Conservation (phyloP, 2,888 invertebrate genomes). For the Rhamphomyia laevipes region DNA sequence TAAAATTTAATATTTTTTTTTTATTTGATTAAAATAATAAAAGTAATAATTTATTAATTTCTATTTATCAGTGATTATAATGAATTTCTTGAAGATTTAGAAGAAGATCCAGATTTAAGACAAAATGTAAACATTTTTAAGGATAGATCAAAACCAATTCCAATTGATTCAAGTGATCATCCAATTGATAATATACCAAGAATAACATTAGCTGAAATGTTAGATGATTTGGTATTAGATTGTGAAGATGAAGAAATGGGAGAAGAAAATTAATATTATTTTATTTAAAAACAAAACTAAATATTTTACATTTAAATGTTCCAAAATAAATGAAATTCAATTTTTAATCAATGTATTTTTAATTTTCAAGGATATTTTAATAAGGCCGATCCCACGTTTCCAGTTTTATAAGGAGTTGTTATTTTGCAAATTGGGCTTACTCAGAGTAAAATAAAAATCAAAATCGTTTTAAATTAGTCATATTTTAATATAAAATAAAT, state of each 20-base stretch:
- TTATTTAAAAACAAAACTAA: not conserved
- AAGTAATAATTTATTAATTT: constrained; percentile 8
- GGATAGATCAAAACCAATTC: constrained; percentile 38
- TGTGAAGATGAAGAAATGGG: constrained; percentile 60
- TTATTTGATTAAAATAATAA: not conserved
- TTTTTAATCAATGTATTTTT: no score
- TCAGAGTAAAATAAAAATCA: no score
- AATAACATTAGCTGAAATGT: constrained; percentile 84
- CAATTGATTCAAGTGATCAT: constrained; percentile 44
- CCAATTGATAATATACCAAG: constrained; percentile 57
- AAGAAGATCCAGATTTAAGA: constrained; percentile 83
- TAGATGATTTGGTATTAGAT: constrained; percentile 75
- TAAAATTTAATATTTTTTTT: constrained; percentile 24
- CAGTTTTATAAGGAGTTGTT: no score
- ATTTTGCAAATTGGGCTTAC: no score
- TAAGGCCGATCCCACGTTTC: no score
- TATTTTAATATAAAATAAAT: no score
- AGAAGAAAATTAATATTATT: constrained; percentile 28
- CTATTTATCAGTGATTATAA: constrained; percentile 62
- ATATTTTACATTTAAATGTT: no score
- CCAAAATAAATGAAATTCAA: no score
- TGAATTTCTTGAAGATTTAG: constrained; percentile 93
- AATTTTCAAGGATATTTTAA: no score
- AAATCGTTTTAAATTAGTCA: no score
- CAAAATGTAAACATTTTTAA: constrained; percentile 91